Conservation (phyloP, 2,797 vertebrate species). For the Enteromius unitaeniatus region DNA sequence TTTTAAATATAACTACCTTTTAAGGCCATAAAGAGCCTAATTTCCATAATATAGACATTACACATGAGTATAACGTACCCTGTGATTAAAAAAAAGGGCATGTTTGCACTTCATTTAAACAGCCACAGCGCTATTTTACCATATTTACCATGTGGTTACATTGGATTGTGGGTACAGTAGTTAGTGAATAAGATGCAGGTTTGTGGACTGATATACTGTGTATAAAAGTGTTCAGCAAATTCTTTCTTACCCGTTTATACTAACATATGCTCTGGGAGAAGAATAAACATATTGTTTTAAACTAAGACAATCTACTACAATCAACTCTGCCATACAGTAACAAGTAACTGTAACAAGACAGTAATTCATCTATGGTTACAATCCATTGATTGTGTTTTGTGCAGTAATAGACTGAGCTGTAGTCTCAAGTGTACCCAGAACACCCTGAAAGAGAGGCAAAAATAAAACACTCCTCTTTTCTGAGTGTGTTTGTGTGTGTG, state of each 20-base stretch:
- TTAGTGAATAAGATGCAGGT: not conserved
- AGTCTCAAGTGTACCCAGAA: conserved; percentile 55
- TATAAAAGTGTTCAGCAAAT: not conserved
- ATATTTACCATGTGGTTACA: not conserved
- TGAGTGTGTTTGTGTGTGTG: conserved; percentile 45
- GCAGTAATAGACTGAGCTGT: conserved; percentile 37
- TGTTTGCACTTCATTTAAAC: not conserved
- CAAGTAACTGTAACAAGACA: conserved; percentile 36
- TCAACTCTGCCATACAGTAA: conserved; percentile 5
- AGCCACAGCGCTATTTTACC: not conserved
- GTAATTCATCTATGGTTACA: conserved; percentile 36
- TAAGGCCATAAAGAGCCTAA: not conserved
- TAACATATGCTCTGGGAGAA: not conserved
- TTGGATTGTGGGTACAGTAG: not conserved
- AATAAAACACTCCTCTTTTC: conserved; percentile 52
- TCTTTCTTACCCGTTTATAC: not conserved
- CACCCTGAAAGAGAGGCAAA: conserved; percentile 47
- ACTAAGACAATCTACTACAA: not conserved
- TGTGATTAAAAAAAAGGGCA: not conserved
- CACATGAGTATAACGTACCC: not conserved
- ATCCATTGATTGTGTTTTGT: conserved; percentile 53
- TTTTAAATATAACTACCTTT: not conserved
- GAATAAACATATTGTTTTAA: not conserved
- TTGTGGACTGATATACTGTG: not conserved
- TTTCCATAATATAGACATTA: not conserved